phyloP scores from a whole-genome alignment of 1,140 invertebrate genomes.

The Drosophila sulfurigaster region DNA sequence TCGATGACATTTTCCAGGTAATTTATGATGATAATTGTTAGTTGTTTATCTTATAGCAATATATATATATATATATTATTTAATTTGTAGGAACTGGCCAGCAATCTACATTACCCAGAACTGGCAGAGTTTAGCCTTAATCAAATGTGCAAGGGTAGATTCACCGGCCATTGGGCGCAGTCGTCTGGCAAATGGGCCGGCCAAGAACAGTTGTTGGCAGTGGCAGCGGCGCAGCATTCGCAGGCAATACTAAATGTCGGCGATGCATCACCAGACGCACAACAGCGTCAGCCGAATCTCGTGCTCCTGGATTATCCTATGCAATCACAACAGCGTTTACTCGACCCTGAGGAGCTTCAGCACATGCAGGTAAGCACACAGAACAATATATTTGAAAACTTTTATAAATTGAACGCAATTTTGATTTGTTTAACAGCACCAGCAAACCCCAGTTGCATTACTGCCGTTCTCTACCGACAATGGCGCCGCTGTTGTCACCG shows the following conservation, averaged over 20 bases:
- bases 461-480: conserved; percentile 73
- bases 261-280: conserved; percentile 59
- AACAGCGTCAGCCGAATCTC: conserved; percentile 76
- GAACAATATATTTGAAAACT: background rate
- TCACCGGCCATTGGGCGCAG: conserved; percentile 73
- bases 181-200: conserved; percentile 73
- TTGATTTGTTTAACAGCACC: conserved; percentile 68
- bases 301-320: conserved; percentile 80
- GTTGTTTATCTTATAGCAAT: background rate
- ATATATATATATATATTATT: background rate
- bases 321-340: conserved; percentile 74
- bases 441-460: conserved; percentile 71
- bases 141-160: conserved; percentile 81
- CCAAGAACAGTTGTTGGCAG: conserved; percentile 73
- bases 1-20: conserved; percentile 84
- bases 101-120: conserved; percentile 78
- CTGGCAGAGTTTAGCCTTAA: conserved; percentile 80
- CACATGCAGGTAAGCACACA: conserved; percentile 63
- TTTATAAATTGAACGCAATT: background rate
- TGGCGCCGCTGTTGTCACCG: conserved; percentile 39
- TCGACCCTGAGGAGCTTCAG: conserved; percentile 67
- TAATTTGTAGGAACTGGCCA: conserved; percentile 65
- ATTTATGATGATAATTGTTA: background rate
- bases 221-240: conserved; percentile 55
- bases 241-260: conserved; percentile 53